These are phyloP conservation scores for Apostichopus leukothele DNA, from an alignment of 53 echinoderm and acorn worm species.

Conservation along the genomic window DNA sequence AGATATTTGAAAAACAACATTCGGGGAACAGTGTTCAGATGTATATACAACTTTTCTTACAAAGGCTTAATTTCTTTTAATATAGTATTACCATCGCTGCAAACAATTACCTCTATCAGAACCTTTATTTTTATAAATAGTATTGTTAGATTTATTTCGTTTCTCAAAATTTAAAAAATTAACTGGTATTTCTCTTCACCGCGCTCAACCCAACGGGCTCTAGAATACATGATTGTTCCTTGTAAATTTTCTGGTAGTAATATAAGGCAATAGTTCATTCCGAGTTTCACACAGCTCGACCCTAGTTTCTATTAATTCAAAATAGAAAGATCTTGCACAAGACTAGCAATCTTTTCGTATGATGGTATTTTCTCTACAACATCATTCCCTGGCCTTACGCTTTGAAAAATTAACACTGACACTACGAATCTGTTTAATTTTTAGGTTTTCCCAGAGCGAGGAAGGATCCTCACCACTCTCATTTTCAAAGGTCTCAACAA, in stretches of 20 bases:
- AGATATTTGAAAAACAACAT: background rate
- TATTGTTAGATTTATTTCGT: background rate
- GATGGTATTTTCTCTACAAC: background rate
- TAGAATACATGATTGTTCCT: background rate
- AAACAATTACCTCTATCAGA: background rate
- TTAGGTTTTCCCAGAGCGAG: background rate
- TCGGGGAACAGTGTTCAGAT: background rate
- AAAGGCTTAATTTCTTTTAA: background rate
- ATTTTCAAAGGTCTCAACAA: too few relatives aligned
- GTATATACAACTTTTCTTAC: background rate
- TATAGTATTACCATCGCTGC: background rate
- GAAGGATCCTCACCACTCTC: background rate
- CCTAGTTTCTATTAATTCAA: background rate
- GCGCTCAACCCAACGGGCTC: slow-evolving; percentile 1
- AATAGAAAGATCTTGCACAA: background rate
- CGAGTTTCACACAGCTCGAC: background rate
- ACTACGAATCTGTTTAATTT: background rate
- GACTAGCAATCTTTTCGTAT: background rate
- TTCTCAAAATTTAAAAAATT: background rate
- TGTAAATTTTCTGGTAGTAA: slow-evolving; percentile 4
- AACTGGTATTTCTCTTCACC: slow-evolving; percentile 5
- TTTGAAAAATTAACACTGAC: background rate
- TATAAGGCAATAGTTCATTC: background rate
- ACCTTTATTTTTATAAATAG: background rate
- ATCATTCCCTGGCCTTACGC: background rate